Base-by-base conservation (phyloP, 2,797 vertebrate species). In the Anguilla megastoma region DNA sequence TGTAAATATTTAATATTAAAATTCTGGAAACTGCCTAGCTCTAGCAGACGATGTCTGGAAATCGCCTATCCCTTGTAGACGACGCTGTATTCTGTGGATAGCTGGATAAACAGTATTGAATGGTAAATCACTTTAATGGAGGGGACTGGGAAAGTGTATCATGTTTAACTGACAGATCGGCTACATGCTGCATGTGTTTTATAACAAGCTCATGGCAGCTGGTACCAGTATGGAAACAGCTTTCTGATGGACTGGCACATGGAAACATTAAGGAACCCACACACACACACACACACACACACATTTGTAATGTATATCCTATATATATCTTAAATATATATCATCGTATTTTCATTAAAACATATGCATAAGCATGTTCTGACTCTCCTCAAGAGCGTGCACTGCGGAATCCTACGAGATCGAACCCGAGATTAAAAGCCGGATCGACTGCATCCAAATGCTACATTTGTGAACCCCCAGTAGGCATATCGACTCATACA, bases 381-480 rank as follows among this genome's bases (percentile, higher is more conserved):
- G 18, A 8, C 30, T 76, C 74, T 76, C 74, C 3, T 14, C 33
- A 18, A 33, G 16, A 76, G 14, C 41, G 33, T 18, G 33, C 41
- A 3, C 21, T 24, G 8, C 45, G 7, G 79, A 21, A 24, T 50
- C 21, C 41, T 82, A 24, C 1, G 45, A 82, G 41, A 82, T 82
- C 12, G 36, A 41, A 41, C 69, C 16, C 27, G 18, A 82, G 79
- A 82, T 82, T 82, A 45, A 48, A 50, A 48, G 79, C 45, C 50
- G 45, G 79, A 82, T 82, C 24, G 41, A 82, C 41, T 82, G 79
- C 45, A 82, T 82, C 45, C 45, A 50, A 82, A 48, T 24, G 79
- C 79, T 82, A 82, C 79, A 48, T 48, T 82, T 82, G 21, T 48
- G 79, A 82, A 82, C 79, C 79, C 79, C 79, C 79, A 10, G 41